These are phyloP conservation scores for Oligia fasciuncula DNA, from an alignment of 2,888 invertebrate genomes.

Conservation along the genomic window DNA sequence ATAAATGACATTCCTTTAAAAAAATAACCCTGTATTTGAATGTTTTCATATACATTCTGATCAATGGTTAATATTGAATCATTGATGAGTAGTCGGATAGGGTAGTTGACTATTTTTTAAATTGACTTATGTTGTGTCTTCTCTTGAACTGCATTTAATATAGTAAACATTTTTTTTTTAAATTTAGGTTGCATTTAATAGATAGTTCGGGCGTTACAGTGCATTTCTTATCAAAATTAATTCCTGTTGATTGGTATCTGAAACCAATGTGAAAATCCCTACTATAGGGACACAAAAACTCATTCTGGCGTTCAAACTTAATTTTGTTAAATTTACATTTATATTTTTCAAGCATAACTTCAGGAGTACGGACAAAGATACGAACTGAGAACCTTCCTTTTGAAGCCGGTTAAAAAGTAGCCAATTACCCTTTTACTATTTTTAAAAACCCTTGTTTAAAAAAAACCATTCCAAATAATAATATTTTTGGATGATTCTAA, in stretches of 20 bases:
- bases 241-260: background rate
- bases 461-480: background rate
- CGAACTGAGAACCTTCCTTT: background rate
- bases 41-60: background rate
- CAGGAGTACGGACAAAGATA: background rate
- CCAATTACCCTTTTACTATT: conserved; percentile 6
- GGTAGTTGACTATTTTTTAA: conserved; percentile 7
- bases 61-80: conserved; percentile 5
- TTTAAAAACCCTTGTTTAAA: conserved; percentile 2
- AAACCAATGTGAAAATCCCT: background rate
- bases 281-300: background rate
- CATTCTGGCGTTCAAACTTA: background rate
- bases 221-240: background rate
- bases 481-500: conserved; percentile 11
- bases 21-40: background rate
- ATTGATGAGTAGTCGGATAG: background rate
- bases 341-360: background rate
- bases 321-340: background rate
- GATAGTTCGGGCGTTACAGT: background rate
- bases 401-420: conserved; percentile 10
- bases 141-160: background rate
- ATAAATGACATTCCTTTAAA: background rate
- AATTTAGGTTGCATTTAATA: no score
- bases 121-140: background rate
- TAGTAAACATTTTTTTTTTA: background rate